Evolutionary conservation across 2,888 invertebrate genomes (phyloP), one percentile per base, ranked within the genome.

Genomic region (Cheilosia soror): DNA sequence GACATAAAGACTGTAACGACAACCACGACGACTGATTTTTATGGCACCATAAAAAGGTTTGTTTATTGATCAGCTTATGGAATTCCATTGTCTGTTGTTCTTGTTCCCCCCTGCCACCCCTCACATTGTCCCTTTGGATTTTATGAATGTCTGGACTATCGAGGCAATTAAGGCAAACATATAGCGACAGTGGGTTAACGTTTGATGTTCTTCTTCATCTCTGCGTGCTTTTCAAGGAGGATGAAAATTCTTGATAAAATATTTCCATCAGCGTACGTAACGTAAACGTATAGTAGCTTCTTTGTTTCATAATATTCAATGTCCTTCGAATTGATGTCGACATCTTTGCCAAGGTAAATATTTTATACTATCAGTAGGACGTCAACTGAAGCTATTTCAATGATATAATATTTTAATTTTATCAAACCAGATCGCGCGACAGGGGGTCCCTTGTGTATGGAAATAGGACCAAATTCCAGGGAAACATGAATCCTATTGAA

Each of bases 1-100:
- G 66, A 68, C 66, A 66, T 58, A 76, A 76, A 40, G 75, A 76
- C 75, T 49, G 57, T 66, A 76, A 66, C 58, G 47, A 76, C 66
- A 42, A 66, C 66, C 76, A 66, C 31, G 58, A 76, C 66, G 76
- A 76, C 66, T 66, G 66, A 76, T 76, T 76, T 76, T 76, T 76
- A 76, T 76, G 66, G 58, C 66, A 20, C 37, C 66, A 76, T 76
- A 76, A 76, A 76, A 66, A 42, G 49, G 66, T 66, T 58, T 76
- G 58, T 66, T 58, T 76, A 66, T 66, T 58, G 76, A 76, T 76
- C 57, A 65, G 66, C 76, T 66, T 66, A 60, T 5, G 37, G 51
- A 58, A 49, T 66, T 58, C 51, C 42, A 58, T 25, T 76, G 49
- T 58, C 33, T 57, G 31, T 49, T 71, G 44, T 25, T 33, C 58